Evolutionary conservation across 2,888 invertebrate species (phyloP).

Genomic region (Pyrochroa serraticornis): DNA sequence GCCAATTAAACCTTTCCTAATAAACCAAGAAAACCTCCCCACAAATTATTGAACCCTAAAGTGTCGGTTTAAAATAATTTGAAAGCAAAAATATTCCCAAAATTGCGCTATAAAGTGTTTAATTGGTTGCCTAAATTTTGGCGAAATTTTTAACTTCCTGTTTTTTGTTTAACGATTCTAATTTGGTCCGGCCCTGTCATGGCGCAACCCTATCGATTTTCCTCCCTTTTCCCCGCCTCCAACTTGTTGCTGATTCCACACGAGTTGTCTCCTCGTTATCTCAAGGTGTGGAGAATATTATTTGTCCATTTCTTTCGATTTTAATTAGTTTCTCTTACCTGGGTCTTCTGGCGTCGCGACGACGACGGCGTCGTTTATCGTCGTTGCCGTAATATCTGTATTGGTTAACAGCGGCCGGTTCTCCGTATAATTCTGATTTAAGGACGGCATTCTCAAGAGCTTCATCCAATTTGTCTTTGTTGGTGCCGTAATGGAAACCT

Average conservation of each 20-base stretch:
- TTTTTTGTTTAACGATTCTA: too few species aligned
- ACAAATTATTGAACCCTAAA: too few species aligned
- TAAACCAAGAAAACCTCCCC: too few species aligned
- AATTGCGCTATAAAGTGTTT: too few species aligned
- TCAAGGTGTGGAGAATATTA: too few species aligned
- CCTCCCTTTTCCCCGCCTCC: conserved; percentile 1
- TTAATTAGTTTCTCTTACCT: conserved; percentile 39
- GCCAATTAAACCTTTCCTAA: too few species aligned
- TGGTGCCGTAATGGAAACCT: conserved; percentile 53
- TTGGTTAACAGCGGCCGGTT: conserved; percentile 62
- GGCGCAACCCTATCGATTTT: conserved; percentile 25
- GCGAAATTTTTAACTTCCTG: too few species aligned
- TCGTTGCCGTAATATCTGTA: conserved; percentile 52
- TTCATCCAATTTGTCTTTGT: conserved; percentile 54
- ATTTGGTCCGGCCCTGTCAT: conserved; percentile 5
- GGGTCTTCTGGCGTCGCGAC: conserved; percentile 47
- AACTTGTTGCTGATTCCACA: conserved; percentile 15
- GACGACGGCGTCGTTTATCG: conserved; percentile 38
- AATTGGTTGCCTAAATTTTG: background rate
- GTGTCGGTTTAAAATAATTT: too few species aligned
- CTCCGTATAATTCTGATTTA: conserved; percentile 67
- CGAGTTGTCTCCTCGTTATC: too few species aligned
- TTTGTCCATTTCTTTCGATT: background rate
- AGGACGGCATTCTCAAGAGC: conserved; percentile 66
- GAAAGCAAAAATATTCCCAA: too few species aligned